Conservation (phyloP, 2,888 invertebrate genomes). For the Lepidocyrtinus sp. region DNA sequence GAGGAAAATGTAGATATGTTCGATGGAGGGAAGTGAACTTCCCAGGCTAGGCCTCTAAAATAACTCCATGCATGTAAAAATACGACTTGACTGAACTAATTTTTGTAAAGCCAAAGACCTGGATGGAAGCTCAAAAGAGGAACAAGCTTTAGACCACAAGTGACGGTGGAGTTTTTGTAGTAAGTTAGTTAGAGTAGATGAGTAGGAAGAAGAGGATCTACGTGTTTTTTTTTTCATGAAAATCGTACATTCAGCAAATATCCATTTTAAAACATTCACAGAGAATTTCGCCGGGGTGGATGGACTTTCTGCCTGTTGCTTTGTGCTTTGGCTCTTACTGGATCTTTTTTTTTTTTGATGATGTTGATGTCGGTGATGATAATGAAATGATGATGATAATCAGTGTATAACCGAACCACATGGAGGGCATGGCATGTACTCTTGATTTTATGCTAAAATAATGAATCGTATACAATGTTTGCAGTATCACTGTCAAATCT, state of each 20-base stretch:
- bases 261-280: background rate
- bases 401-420: background rate
- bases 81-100: slow-evolving; percentile 46
- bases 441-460: background rate
- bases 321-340: background rate
- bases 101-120: slow-evolving; percentile 47
- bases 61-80: background rate
- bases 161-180: background rate
- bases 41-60: slow-evolving; percentile 11
- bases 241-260: background rate
- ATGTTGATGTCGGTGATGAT: background rate
- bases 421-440: background rate
- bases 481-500: background rate
- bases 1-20: background rate
- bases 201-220: background rate
- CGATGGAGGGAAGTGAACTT: slow-evolving; percentile 52
- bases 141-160: background rate
- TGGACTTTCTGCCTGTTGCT: background rate
- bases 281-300: background rate
- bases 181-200: background rate
- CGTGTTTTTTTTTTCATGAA: background rate
- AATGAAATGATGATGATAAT: background rate
- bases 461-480: background rate
- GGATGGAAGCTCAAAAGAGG: slow-evolving; percentile 5
- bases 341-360: background rate